A percentile compares a stretch with the other conserved stretches of the same genome.
Evolutionary conservation across 2,113 vertebrate genomes (phyloP).

Genomic region (Plectropomus leopardus): DNA sequence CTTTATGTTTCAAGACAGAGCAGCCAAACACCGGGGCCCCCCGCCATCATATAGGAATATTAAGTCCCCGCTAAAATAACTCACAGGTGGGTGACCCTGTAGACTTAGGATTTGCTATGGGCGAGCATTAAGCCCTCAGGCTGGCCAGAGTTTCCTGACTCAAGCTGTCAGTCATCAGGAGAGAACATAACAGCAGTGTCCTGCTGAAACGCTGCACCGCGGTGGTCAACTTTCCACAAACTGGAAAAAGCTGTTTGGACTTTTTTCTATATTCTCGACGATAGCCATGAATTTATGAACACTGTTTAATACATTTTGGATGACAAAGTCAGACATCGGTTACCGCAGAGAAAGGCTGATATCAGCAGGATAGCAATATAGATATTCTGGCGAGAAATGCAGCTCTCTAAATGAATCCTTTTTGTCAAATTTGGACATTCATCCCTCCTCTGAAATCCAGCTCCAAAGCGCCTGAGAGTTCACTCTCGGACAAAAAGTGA

Average conservation of each 20-base stretch:
- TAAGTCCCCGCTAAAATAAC: constrained; percentile 68
- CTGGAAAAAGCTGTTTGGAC: constrained; percentile 63
- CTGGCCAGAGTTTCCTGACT: constrained; percentile 53
- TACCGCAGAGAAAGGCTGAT: constrained; percentile 10
- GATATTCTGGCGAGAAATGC: not conserved
- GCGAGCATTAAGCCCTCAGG: constrained; percentile 58
- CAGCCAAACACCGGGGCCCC: constrained; percentile 29
- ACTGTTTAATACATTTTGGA: constrained; percentile 50
- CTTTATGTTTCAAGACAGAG: constrained; percentile 60
- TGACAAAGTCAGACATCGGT: constrained; percentile 46
- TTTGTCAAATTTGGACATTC: constrained; percentile 41
- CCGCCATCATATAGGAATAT: constrained; percentile 47
- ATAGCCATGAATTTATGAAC: constrained; percentile 53
- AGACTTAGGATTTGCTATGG: constrained; percentile 60
- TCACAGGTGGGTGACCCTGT: constrained; percentile 73
- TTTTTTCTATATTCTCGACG: constrained; percentile 23
- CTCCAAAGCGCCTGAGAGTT: constrained; percentile 17
- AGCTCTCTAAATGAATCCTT: constrained; percentile 38
- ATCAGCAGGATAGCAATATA: constrained; percentile 30
- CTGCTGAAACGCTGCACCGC: constrained; percentile 48
- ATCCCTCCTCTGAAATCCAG: not conserved
- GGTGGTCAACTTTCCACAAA: constrained; percentile 59
- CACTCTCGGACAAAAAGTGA: constrained; percentile 55
- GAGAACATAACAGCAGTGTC: constrained; percentile 72
- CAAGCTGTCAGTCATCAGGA: constrained; percentile 62